Conservation (phyloP, 2,113 vertebrate genomes). For the Cathartes aura region DNA sequence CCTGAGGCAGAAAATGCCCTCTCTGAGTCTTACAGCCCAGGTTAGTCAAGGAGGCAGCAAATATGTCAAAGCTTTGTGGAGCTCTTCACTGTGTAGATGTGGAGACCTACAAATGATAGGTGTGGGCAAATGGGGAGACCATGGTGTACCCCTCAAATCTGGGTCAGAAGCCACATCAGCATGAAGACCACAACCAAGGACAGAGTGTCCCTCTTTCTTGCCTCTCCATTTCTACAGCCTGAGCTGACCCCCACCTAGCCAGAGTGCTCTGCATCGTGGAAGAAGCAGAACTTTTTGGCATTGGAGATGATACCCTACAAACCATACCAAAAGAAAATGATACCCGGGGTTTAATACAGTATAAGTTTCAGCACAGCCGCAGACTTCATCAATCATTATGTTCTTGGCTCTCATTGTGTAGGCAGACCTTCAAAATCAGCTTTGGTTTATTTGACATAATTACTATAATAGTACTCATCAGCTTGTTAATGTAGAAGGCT, state of each 20-base stretch:
- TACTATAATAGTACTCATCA: background rate
- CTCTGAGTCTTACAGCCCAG: background rate
- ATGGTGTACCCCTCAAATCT: background rate
- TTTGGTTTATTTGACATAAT: conserved; percentile 15
- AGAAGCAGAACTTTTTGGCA: background rate
- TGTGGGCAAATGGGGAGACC: background rate
- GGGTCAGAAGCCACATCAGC: background rate
- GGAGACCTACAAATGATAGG: background rate
- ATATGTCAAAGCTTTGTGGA: background rate
- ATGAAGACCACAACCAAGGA: background rate
- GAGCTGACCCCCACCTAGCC: background rate
- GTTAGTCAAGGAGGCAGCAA: background rate
- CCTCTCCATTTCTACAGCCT: background rate
- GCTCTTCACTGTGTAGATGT: background rate
- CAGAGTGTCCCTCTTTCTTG: background rate
- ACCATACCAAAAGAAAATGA: background rate
- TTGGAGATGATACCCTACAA: background rate
- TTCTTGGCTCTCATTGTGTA: conserved; percentile 2
- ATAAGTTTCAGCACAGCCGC: background rate
- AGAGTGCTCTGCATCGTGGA: background rate
- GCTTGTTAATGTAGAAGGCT: background rate
- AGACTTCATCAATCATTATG: background rate
- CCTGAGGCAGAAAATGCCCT: background rate
- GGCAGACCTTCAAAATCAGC: background rate
- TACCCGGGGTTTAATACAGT: background rate